Evolutionary conservation across 2,113 vertebrate genomes (phyloP).

Genomic region (Nerophis ophidion): DNA sequence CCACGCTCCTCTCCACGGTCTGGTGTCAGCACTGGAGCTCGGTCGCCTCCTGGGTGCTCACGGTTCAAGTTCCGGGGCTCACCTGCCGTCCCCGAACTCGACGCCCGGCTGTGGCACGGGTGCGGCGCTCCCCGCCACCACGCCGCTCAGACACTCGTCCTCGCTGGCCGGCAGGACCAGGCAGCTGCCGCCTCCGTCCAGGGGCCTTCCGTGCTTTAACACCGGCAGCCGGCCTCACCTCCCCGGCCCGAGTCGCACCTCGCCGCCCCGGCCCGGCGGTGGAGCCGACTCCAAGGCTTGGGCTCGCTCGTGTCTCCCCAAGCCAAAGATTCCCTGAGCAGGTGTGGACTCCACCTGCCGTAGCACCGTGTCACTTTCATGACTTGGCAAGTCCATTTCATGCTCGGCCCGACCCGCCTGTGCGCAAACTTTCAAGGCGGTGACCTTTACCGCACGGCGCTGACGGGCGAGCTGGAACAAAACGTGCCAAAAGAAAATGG

Average conservation of each 20-base stretch:
- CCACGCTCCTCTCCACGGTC: constrained; percentile 41
- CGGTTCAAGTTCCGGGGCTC: constrained; percentile 19
- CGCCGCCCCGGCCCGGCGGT: constrained; percentile 59
- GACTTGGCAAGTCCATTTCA: constrained; percentile 28
- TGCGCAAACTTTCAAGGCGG: constrained; percentile 28
- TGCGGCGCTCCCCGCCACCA: constrained; percentile 38
- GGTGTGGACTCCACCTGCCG: background rate
- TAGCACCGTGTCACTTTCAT: constrained; percentile 10
- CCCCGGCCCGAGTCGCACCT: constrained; percentile 52
- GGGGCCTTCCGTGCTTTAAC: constrained; percentile 66
- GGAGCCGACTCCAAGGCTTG: constrained; percentile 43
- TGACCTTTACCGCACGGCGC: constrained; percentile 41
- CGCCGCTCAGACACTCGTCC: constrained; percentile 16
- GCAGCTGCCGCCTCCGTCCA: constrained; percentile 66
- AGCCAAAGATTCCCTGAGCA: constrained; percentile 79
- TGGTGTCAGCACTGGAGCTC: constrained; percentile 40
- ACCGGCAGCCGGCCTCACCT: constrained; percentile 57
- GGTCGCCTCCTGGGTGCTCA: constrained; percentile 61
- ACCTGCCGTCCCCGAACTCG: background rate
- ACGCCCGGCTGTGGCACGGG: constrained; percentile 51
- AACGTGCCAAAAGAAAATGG: background rate
- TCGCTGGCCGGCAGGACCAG: constrained; percentile 59
- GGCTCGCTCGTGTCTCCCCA: constrained; percentile 79
- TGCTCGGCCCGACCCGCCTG: constrained; percentile 35
- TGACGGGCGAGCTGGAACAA: constrained; percentile 20